phyloP scores from a whole-genome alignment of 2,113 vertebrate species.

The Echinops telfairi region DNA sequence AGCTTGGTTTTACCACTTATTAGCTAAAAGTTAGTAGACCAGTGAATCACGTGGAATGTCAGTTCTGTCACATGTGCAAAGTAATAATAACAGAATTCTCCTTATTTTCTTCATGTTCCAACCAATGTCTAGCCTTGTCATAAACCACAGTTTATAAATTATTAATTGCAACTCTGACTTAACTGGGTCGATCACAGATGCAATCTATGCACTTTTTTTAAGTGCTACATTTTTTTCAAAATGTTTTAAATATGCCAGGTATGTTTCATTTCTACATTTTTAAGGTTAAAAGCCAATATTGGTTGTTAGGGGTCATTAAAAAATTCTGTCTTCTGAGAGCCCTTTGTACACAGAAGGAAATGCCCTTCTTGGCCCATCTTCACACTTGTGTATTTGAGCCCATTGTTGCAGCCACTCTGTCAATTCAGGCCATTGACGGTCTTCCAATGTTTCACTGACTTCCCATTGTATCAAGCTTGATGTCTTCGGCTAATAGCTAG shows the following conservation, averaged over 20 bases:
- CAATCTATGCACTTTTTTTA: not conserved
- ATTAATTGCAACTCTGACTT: conserved; percentile 20
- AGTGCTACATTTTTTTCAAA: not conserved
- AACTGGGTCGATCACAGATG: not conserved
- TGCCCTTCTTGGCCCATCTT: too few relatives aligned
- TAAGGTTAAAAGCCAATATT: not conserved
- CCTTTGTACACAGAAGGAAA: too few relatives aligned
- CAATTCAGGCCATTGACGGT: too few relatives aligned
- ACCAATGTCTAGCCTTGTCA: not conserved
- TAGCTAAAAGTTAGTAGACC: not conserved
- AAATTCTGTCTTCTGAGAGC: too few relatives aligned
- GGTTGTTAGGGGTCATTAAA: too few relatives aligned
- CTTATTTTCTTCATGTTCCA: not conserved
- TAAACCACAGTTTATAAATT: not conserved
- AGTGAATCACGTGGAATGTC: not conserved
- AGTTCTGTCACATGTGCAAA: not conserved
- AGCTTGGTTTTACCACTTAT: not conserved
- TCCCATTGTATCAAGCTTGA: too few relatives aligned
- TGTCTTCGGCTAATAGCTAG: too few relatives aligned
- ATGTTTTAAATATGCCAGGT: not conserved
- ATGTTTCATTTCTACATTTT: not conserved
- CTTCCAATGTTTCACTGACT: too few relatives aligned
- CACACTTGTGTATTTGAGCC: too few relatives aligned
- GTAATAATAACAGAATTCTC: not conserved
- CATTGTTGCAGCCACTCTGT: too few relatives aligned